A percentile compares a stretch with the other conserved stretches of the same genome.
phyloP scores from a whole-genome alignment of 1,140 invertebrate species.

The Ostrea edulis region DNA sequence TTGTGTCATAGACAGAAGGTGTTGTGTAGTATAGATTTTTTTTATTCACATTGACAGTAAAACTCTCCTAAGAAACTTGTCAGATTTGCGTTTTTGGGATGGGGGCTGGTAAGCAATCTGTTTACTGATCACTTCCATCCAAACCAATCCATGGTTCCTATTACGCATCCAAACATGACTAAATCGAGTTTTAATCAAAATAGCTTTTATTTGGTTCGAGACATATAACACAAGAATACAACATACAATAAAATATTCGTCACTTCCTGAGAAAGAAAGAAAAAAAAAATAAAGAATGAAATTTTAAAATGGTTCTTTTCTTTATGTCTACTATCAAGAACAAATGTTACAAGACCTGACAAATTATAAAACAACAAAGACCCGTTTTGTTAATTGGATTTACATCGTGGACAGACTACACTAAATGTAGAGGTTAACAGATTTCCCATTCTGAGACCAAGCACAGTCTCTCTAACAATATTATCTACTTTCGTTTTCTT shows the following conservation, averaged over 20 bases:
- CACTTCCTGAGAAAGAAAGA: slow-evolving; percentile 24
- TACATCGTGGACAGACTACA: slow-evolving; percentile 13
- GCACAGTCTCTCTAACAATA: not conserved
- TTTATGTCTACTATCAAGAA: not conserved
- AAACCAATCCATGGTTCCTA: not conserved
- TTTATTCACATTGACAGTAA: not conserved
- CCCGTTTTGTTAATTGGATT: slow-evolving; percentile 12
- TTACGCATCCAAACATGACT: not conserved
- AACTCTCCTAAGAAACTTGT: not conserved
- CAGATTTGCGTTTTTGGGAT: not conserved
- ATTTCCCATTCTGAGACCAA: not conserved
- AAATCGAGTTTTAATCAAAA: not conserved
- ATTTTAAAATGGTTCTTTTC: not conserved
- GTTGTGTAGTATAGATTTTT: not conserved
- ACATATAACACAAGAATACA: not conserved
- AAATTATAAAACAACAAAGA: slow-evolving; percentile 8
- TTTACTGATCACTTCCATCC: not conserved
- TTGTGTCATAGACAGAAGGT: not conserved
- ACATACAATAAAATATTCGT: not conserved
- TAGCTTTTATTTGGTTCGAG: slow-evolving; percentile 10
- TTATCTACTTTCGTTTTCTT: not conserved
- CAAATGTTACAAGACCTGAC: not conserved
- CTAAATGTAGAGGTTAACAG: not conserved
- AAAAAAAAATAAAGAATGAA: not conserved
- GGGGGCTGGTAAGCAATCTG: not conserved